phyloP scores from a whole-genome alignment of 2,797 vertebrate genomes.

The Betta splendens region DNA sequence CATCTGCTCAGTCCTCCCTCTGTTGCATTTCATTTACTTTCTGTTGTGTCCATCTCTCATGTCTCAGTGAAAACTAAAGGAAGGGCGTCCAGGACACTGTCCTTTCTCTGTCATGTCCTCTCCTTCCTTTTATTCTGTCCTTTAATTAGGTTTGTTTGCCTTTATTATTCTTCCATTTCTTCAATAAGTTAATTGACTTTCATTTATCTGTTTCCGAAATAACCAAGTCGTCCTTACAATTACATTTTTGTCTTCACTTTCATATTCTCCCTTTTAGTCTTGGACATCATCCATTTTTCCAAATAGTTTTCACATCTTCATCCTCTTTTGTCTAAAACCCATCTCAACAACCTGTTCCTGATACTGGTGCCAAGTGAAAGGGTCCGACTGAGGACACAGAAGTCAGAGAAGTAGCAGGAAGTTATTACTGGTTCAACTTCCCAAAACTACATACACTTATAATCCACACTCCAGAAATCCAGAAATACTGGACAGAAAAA shows the following conservation, averaged over 20 bases:
- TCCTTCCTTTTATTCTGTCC: not conserved
- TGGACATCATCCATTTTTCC: not conserved
- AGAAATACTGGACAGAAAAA: too few species aligned
- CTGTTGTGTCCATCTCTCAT: not conserved
- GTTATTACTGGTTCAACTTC: constrained; percentile 10
- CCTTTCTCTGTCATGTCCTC: not conserved
- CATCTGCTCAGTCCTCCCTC: not conserved
- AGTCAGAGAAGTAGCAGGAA: not conserved
- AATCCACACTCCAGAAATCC: not conserved
- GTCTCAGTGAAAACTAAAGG: too few species aligned
- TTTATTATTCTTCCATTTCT: not conserved
- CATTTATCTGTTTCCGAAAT: not conserved
- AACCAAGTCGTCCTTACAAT: not conserved
- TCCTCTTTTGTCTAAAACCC: constrained; percentile 1
- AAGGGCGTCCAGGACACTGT: too few species aligned
- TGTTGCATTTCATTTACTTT: not conserved
- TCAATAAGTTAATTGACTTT: constrained; percentile 8
- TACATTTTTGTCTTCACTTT: not conserved
- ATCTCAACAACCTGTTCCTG: not conserved
- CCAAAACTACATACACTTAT: too few species aligned
- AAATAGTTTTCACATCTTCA: constrained; percentile 15
- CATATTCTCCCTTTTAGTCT: not conserved
- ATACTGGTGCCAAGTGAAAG: not conserved
- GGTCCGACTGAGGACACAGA: not conserved
- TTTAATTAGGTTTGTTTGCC: constrained; percentile 23